Percentiles rank a stretch among this genome's conserved stretches.
Evolutionary conservation across 1,140 invertebrate species (phyloP).

Genomic region (Macrosteles quadrilineatus): DNA sequence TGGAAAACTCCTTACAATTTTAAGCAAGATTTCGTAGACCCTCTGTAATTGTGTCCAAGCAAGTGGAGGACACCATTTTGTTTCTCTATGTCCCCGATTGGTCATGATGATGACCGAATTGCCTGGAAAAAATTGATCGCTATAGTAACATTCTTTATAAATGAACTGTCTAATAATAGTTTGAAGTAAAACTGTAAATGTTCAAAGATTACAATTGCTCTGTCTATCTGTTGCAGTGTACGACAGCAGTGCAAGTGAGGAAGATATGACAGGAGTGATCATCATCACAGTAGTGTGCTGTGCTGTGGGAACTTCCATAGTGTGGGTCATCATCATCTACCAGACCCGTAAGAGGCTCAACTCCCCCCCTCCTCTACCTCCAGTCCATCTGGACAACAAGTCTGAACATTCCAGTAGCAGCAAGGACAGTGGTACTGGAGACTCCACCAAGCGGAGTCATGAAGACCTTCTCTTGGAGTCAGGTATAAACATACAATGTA

Average conservation of each 20-base stretch:
- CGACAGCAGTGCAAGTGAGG: constrained; percentile 31
- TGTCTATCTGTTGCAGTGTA: constrained; percentile 24
- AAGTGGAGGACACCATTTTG: too few species aligned
- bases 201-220: too few species aligned
- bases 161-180: too few species aligned
- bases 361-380: constrained; percentile 42
- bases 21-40: too few species aligned
- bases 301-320: constrained; percentile 82
- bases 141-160: too few species aligned
- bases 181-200: too few species aligned
- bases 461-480: constrained; percentile 52
- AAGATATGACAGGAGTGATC: constrained; percentile 79
- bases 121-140: too few species aligned
- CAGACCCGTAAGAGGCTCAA: constrained; percentile 70
- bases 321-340: constrained; percentile 93
- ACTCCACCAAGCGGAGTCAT: constrained; percentile 60
- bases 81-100: too few species aligned
- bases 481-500: too few species aligned
- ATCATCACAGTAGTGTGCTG: constrained; percentile 89
- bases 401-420: constrained; percentile 56
- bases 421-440: constrained; percentile 62
- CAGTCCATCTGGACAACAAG: constrained; percentile 51
- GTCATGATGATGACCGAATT: too few species aligned
- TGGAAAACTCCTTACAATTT: too few species aligned
- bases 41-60: too few species aligned